These are phyloP conservation scores for Apodemus agrarius DNA, from an alignment of 2,797 vertebrate species.

Conservation along the genomic window DNA sequence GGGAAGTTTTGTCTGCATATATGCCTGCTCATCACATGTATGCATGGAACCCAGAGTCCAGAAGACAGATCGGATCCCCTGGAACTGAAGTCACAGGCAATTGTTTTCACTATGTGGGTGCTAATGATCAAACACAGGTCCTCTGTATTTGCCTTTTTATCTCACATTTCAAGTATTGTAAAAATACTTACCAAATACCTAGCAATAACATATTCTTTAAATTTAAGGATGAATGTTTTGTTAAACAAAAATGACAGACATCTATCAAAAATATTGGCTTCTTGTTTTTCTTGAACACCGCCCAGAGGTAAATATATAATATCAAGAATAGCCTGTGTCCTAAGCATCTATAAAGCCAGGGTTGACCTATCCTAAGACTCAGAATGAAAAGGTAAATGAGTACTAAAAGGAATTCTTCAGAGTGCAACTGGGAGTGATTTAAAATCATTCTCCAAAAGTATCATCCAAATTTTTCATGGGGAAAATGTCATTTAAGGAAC, in stretches of 20 bases:
- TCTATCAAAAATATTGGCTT: neutral
- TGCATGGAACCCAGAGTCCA: neutral
- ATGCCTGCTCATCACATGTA: neutral
- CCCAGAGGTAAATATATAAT: neutral
- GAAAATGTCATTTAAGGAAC: constrained; percentile 40
- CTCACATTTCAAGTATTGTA: constrained; percentile 1
- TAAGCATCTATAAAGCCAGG: neutral
- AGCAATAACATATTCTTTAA: constrained; percentile 17
- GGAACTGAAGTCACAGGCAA: neutral
- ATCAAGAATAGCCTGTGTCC: neutral
- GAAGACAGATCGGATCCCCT: neutral
- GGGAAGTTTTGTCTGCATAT: neutral
- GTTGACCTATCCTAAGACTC: neutral
- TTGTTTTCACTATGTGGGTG: neutral
- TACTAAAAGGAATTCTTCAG: constrained; percentile 40
- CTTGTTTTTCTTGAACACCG: neutral
- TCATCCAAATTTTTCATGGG: neutral
- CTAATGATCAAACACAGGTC: neutral
- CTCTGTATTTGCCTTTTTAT: neutral
- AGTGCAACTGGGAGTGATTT: neutral
- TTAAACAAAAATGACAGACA: neutral
- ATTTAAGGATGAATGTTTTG: neutral
- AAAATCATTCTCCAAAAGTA: constrained; percentile 40
- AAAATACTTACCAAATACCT: neutral
- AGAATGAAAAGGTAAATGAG: neutral